Percentiles rank a stretch among this genome's conserved stretches.
These are phyloP conservation scores for Epistrophella euchroma DNA, from an alignment of 2,888 invertebrate species.

Conservation along the genomic window DNA sequence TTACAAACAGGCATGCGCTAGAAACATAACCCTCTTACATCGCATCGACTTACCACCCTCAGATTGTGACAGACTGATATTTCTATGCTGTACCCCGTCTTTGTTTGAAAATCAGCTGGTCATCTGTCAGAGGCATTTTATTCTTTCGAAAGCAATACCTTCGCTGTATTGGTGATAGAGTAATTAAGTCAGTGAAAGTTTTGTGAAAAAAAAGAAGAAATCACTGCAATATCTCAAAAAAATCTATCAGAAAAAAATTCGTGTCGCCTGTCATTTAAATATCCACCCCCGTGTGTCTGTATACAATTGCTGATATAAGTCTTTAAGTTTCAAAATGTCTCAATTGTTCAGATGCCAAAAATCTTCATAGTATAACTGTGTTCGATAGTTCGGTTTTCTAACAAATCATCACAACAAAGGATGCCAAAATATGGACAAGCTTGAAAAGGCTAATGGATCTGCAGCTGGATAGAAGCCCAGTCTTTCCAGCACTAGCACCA, in stretches of 20 bases:
- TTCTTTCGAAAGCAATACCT: conserved; percentile 28
- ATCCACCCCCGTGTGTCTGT: neutral
- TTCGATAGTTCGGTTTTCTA: neutral
- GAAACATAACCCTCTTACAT: conserved; percentile 30
- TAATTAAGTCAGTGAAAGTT: conserved; percentile 12
- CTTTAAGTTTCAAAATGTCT: neutral
- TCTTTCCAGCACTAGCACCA: conserved; percentile 38
- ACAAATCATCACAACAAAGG: conserved; percentile 18
- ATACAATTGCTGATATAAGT: neutral
- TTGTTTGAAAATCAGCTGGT: conserved; percentile 68
- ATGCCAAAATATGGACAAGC: conserved; percentile 67
- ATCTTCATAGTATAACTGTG: neutral
- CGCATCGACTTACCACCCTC: neutral
- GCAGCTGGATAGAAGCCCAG: conserved; percentile 62
- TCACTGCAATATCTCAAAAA: neutral
- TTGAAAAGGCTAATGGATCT: conserved; percentile 61
- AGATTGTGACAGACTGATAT: conserved; percentile 41
- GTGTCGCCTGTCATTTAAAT: conserved; percentile 17
- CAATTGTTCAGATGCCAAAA: conserved; percentile 31
- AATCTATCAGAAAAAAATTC: conserved; percentile 8
- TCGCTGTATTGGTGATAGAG: conserved; percentile 30
- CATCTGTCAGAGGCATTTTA: conserved; percentile 56
- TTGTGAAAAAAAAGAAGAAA: neutral
- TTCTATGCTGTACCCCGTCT: conserved; percentile 22
- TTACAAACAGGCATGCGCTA: conserved; percentile 55